phyloP scores from a whole-genome alignment of 1,140 invertebrate species.

The Saccostrea echinata region DNA sequence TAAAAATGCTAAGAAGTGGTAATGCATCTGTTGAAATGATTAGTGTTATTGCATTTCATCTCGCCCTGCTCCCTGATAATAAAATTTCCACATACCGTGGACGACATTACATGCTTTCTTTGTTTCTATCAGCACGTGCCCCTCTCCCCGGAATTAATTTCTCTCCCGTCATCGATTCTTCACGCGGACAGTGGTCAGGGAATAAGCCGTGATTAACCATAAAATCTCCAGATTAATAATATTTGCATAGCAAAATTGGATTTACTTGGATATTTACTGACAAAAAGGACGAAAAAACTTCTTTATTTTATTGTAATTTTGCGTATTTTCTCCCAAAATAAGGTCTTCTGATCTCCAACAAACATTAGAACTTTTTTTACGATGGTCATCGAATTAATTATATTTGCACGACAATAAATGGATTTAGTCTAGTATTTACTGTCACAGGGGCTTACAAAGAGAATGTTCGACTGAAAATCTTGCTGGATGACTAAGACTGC shows the following conservation, averaged over 20 bases:
- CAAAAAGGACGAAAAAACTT: not conserved
- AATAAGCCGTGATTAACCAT: conserved; percentile 34
- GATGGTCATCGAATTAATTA: not conserved
- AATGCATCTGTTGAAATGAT: conserved; percentile 35
- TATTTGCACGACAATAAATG: conserved; percentile 4
- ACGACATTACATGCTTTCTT: conserved; percentile 9
- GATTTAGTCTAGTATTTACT: conserved; percentile 6
- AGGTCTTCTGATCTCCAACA: not conserved
- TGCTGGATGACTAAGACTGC: conserved; percentile 10
- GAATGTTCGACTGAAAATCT: not conserved
- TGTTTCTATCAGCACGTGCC: conserved; percentile 24
- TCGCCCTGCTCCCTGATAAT: conserved; percentile 19
- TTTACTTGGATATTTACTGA: conserved; percentile 23
- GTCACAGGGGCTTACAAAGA: not conserved
- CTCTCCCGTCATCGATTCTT: conserved; percentile 27
- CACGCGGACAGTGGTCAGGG: conserved; percentile 31
- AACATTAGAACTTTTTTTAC: not conserved
- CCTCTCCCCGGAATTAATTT: conserved; percentile 29
- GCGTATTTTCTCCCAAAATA: not conserved
- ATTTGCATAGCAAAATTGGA: conserved; percentile 33
- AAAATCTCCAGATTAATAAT: conserved; percentile 36
- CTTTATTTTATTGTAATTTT: conserved; percentile 25
- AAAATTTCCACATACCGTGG: conserved; percentile 6
- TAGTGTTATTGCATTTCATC: conserved; percentile 27
- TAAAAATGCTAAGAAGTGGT: conserved; percentile 19